Base-by-base conservation (phyloP, 2,113 vertebrate genomes). In the Dasyornis broadbenti region DNA sequence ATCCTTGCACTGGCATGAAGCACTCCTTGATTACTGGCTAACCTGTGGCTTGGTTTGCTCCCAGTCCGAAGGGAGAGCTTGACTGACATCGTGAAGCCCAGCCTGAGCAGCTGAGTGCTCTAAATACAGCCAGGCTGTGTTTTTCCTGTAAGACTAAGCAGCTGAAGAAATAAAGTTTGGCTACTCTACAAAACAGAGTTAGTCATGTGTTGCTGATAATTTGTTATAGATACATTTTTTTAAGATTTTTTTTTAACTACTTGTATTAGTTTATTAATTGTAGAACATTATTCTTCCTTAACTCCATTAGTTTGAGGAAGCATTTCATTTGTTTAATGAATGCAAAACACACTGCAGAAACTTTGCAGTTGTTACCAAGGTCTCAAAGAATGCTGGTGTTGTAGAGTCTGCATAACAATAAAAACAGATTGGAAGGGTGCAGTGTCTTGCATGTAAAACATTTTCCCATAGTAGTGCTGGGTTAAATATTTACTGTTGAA, bases 401-500 rank as follows among this genome's bases (percentile, higher is more conserved):
- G 80, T 50, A 35, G 60, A 82, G 19, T 59, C 49, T 82, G 15
- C 21, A 12, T 86, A 84, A 86, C 53, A 81, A 82, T 75, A 78
- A 76, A 88, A 81, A 66, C 85, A 75, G 84, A 50, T 37, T 49
- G 53, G 23, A 85, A 81, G 75, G 84, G 66, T 35, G 42, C 39
- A 65, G 11, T n/a, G 45, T 89, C 64, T 87, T 83, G 59, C 47
- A 68, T 56, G 15, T 45, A 82, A 94, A 96, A 13, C 37, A 45
- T 37, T 54, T 59, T 82, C n/a, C 35, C 27, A 0, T 66, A 66
- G 83, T 86, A 84, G 22, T 87, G 30, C 61, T 66, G 39, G 71
- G 35, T 75, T 87, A 91, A 92, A 85, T 95, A 92, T 92, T 96
- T 95, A 81, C 83, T 87, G 47, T 72, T 64, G 49, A 90, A 64